Conservation (phyloP, 2,888 invertebrate genomes). For the Drosophila mercatorum region DNA sequence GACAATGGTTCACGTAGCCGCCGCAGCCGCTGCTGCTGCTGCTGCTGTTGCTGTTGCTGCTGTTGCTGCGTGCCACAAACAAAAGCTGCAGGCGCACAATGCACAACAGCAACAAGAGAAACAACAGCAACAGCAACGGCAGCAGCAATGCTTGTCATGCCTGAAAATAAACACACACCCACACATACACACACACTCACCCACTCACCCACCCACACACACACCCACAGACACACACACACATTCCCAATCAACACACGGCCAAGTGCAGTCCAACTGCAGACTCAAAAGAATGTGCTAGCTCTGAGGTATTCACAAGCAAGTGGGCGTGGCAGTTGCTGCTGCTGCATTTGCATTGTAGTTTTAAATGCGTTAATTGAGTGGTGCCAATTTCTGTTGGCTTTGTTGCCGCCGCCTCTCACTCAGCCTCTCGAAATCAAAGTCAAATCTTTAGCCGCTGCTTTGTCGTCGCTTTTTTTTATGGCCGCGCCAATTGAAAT, state of each 20-base stretch:
- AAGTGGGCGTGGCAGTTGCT: conserved; percentile 22
- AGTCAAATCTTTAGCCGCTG: conserved; percentile 58
- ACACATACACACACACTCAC: not conserved
- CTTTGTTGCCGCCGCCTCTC: conserved; percentile 5
- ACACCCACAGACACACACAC: conserved; percentile 3
- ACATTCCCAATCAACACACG: conserved; percentile 34
- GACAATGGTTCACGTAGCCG: conserved; percentile 48
- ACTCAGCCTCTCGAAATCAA: conserved; percentile 47
- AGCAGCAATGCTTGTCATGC: conserved; percentile 36
- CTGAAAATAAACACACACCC: conserved; percentile 64
- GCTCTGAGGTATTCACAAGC: not conserved
- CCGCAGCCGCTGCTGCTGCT: conserved; percentile 37
- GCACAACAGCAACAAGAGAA: conserved; percentile 23
- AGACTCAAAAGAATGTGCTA: conserved; percentile 1
- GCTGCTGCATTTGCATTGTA: conserved; percentile 53
- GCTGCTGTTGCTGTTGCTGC: conserved; percentile 25
- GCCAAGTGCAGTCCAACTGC: conserved; percentile 47
- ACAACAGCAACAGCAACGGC: conserved; percentile 16
- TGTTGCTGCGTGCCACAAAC: conserved; percentile 68
- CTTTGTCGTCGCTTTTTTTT: conserved; percentile 36
- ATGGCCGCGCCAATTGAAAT: conserved; percentile 54
- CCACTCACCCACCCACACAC: conserved; percentile 14
- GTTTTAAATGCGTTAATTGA: conserved; percentile 78
- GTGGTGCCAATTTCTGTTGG: conserved; percentile 62
- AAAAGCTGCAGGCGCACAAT: conserved; percentile 67